Base-by-base conservation (phyloP, 2,797 vertebrate species). In the Lateolabrax maculatus region DNA sequence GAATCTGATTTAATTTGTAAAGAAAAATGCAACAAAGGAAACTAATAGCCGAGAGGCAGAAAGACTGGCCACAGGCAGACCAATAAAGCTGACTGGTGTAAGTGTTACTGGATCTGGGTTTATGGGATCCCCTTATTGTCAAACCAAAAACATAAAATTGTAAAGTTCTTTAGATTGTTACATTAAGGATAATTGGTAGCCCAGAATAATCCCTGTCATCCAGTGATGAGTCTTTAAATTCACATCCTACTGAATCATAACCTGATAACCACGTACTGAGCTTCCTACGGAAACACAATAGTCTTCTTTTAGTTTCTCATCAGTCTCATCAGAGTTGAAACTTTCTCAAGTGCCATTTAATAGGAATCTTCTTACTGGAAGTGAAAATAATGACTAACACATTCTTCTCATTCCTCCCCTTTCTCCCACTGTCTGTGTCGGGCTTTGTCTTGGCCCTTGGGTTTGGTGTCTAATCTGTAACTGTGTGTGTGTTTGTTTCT, bases 301-400 rank as follows among this genome's bases (percentile, higher is more conserved):
- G 18, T 5, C 51, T 49, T 0, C 21, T 9, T 19, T 11, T 60
- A 23, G 55, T 37, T 73, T 3, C 21, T 58, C 44, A 60, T 63
- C n/a, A 8, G 8, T 25, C 10, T 63, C 25, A 11, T 63, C 25
- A 11, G n/a, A 43, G 56, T 10, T 18, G 16, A 37, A 68, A 12
- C 44, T 21, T 46, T 25, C 19, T 34, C 6, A 39, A 36, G 53
- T 41, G 25, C 60, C 62, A 19, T 44, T 65, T 71, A 18, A 9
- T 7, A 44, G 41, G 46, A 85, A 84, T 83, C 64, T 46, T 68
- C 25, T 0, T 36, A 77, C 56, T 73, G 76, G 89, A 92, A 92
- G 9, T 76, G 86, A 84, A 90, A 89, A 39, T 61, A 52, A 53
- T 82, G 87, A 90, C 83, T 80, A 75, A 77, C 10, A 6, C 83